Evolutionary conservation across 2,888 invertebrate species (phyloP), one percentile per base, ranked within the genome.

Genomic region (Stratiomys singularior): DNA sequence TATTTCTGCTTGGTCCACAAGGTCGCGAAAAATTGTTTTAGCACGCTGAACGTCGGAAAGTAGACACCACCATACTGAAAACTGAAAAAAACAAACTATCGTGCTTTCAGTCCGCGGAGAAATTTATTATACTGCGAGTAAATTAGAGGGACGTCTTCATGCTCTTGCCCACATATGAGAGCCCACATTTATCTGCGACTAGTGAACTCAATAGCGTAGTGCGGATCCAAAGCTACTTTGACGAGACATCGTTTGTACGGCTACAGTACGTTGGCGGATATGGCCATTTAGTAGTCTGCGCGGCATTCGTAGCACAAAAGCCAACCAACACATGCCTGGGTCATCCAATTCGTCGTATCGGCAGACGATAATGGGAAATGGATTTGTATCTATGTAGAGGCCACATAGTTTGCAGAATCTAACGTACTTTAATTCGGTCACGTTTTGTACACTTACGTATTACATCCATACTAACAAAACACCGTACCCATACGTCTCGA

Each of bases 1-100:
- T 52, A 78, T 44, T 76, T 77, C 78, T 77, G 78, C 76, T 78
- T 78, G 76, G 78, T 72, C 71, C 78, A 78, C 78, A 78, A 78
- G 78, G 78, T 77, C 78, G 78, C 71, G 74, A 27, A 58, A 74
- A 58, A 74, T 23, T 74, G 58, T 74, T 69, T 66, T 9, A 69
- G n/a, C 47, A 13, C 47, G 64, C 30, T 18, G 30, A 64, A 64
- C 13, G 23, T 9, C 11, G 69, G 69, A 23, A 27, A 25, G 47
- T 18, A 66, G 47, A n/a, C 47, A 69, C 46, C 27, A 69, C 47
- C 47, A 69, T 69, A 46, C 47, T 69, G 66, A 66, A 37, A 23
- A 66, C 18, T 15, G 11, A 25, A 25, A 25, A 13, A n/a, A 46
- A 25, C 69, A 69, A 23, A 69, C 69, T 47, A 69, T 25, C 47